Base-by-base conservation (phyloP, 2,113 vertebrate species). In the Physeter macrocephalus region DNA sequence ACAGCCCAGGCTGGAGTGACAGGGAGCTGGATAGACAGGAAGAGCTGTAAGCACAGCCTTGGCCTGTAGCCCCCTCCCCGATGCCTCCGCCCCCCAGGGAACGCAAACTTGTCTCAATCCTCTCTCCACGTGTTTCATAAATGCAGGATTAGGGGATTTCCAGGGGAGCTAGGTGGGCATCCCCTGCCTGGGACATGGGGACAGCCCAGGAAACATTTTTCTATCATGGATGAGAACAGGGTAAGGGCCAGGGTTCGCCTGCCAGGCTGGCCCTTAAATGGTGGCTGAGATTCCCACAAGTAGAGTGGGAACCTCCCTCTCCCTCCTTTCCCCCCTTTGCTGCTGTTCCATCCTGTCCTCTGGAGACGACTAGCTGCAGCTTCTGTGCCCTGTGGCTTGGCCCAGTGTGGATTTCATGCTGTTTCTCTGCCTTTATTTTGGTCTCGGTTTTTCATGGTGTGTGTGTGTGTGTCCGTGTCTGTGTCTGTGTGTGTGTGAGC, bases 51-150 rank as follows among this genome's bases (percentile, higher is more conserved):
- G n/a, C 59, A 34, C 29, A 46, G 46, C 57, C 34, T 52, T 2
- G 27, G 61, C 18, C 67, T 23, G 5, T 71, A 80, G 52, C 83
- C 36, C 25, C 43, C 29, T 39, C 64, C 92, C 82, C 46, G 2
- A 6, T n/a, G 27, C 64, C 49, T 61, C 92, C 8, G 23, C 41
- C 95, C 95, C 71, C 74, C 46, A 43, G 80, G 93, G 81, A 92
- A 41, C 69, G 71, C 77, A 75, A 71, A 54, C 31, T 17, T 86
- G 92, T 66, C 84, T 80, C 97, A 95, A 92, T 95, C 96, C 92
- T 90, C 83, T 83, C 75, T 82, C 84, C 75, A 98, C 0, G 97
- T 98, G 98, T 98, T 98, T 98, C 98, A 97, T 98, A 97, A 98
- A 98, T 67, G 93, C 62, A 49, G 95, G 97, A 97, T 96, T 98